Evolutionary conservation across 2,797 vertebrate genomes (phyloP).

Genomic region (Enteromius trimaculatus): DNA sequence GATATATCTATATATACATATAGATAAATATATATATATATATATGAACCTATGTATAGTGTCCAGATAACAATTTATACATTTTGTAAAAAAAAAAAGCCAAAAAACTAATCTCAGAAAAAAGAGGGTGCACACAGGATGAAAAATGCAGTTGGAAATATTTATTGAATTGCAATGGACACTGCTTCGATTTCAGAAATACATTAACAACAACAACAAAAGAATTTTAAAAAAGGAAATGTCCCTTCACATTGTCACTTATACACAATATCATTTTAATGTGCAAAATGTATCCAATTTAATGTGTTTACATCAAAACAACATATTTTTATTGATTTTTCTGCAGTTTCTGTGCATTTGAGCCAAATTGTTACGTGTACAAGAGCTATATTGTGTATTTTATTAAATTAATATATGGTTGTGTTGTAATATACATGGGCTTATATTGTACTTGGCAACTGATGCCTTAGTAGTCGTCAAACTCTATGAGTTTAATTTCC

Average conservation of each 20-base stretch:
- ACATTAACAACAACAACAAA: conserved; percentile 69
- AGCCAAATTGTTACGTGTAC: conserved; percentile 99
- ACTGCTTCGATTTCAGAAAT: conserved; percentile 74
- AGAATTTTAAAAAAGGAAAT: conserved; percentile 82
- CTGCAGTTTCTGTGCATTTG: conserved; percentile 99
- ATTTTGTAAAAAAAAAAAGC: conserved; percentile 74
- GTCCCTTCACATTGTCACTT: conserved; percentile 90
- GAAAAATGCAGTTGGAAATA: conserved; percentile 62
- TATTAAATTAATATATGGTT: conserved; percentile 99
- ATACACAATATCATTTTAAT: conserved; percentile 95
- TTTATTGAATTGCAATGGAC: conserved; percentile 83
- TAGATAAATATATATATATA: conserved; percentile 81
- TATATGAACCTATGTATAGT: conserved; percentile 84
- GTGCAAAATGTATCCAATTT: conserved; percentile 99
- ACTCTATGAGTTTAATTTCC: conserved; percentile 99
- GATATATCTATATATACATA: conserved; percentile 80
- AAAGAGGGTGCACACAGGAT: conserved; percentile 66
- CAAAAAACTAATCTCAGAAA: conserved; percentile 40
- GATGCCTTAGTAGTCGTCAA: conserved; percentile 99
- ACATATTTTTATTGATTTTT: conserved; percentile 98
- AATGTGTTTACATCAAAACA: conserved; percentile 99
- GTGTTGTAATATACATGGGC: conserved; percentile 99
- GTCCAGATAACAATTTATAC: conserved; percentile 85
- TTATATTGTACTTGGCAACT: conserved; percentile 99
- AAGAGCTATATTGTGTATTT: conserved; percentile 99